Base-by-base conservation (phyloP, 2,888 invertebrate species). In the Steinernema carpocapsae region DNA sequence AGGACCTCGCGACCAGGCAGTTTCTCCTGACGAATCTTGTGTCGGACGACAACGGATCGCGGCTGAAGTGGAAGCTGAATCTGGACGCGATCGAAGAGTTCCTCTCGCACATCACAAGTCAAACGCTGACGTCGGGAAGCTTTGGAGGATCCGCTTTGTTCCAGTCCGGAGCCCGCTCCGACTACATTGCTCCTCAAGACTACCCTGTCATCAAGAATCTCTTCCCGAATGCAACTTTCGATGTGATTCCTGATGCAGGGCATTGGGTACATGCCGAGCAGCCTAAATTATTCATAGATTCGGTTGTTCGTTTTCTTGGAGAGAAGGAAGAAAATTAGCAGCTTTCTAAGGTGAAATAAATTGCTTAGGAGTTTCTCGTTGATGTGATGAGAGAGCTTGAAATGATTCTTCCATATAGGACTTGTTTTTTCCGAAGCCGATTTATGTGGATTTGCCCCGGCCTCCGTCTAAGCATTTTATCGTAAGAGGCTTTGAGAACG, bases 241-340 rank as follows among this genome's bases (percentile, higher is more conserved):
- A 90, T 70, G 92, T 92, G 81, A 91, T 95, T 72, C 91, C 91
- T 71, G 93, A 92, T 46, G 93, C 96, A 6, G 94, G 94, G 0
- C 97, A 97, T 88, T 94, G 95, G 93, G 92, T 96, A 0, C 97
- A 97, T 88, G 92, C 93, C 79, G 95, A 97, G 78, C 93, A 94
- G 87, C 94, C 96, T 0, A 88, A 90, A 7, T 92, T 92, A 79
- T 94, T 95, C 88, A 88, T 94, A 29, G 90, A 92, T 71, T 83
- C 90, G 72, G 90, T 92, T 45, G 89, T 91, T 80, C 90, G 90
- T 80, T 93, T 93, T 88, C 88, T 93, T 71, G 74, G 76, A 52
- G 43, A n/a, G n/a, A n/a, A n/a, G n/a, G n/a, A n/a, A n/a, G n/a
- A n/a, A n/a, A n/a, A n/a, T n/a, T n/a, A n/a, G n/a, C n/a, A n/a